These are phyloP conservation scores for Megaptera novaeangliae DNA, from an alignment of 2,113 vertebrate species.

Conservation along the genomic window DNA sequence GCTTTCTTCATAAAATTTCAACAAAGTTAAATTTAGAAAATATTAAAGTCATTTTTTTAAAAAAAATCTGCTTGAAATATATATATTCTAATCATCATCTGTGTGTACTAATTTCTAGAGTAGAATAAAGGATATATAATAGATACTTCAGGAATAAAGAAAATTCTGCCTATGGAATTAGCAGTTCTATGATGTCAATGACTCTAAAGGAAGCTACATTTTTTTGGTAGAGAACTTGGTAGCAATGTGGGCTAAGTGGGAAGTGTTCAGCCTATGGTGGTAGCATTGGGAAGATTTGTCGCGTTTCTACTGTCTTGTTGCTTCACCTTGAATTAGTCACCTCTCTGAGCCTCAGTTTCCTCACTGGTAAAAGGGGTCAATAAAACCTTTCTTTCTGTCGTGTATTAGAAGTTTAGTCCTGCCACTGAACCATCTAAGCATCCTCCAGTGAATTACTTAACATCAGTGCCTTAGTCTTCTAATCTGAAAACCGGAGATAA, in stretches of 20 bases:
- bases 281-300: not conserved
- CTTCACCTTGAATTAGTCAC: not conserved
- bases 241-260: too few relatives aligned
- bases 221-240: not conserved
- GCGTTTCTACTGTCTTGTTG: not conserved
- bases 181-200: not conserved
- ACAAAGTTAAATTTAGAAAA: not conserved
- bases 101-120: not conserved
- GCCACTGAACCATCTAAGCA: not conserved
- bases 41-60: not conserved
- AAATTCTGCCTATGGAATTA: not conserved
- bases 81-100: not conserved
- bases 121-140: not conserved
- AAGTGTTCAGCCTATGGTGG: not conserved
- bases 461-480: not conserved
- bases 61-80: not conserved
- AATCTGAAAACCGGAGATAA: not conserved
- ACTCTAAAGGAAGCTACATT: not conserved
- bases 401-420: not conserved
- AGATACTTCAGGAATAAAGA: not conserved
- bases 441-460: not conserved
- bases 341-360: not conserved
- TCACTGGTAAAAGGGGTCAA: not conserved
- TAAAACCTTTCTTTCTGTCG: not conserved
- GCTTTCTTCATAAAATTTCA: not conserved